phyloP scores from a whole-genome alignment of 1,140 invertebrate species.

The Drosophila mojavensis region DNA sequence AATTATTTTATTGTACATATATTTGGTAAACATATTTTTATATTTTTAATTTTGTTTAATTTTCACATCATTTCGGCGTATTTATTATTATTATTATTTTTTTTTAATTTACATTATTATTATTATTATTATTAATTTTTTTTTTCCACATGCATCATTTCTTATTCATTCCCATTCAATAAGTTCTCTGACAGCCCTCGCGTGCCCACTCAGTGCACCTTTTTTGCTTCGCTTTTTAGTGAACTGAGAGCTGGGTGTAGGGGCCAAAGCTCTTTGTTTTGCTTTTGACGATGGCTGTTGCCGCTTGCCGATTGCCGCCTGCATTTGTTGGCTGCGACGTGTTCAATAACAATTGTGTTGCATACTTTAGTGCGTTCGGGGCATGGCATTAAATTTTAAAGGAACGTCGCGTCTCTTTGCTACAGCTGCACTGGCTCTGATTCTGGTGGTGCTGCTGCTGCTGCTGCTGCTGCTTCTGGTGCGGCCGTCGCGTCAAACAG shows the following conservation, averaged over 20 bases:
- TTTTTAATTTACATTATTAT: no score
- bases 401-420: conserved; percentile 5
- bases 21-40: no score
- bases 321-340: conserved; percentile 55
- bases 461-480: neutral
- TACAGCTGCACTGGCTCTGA: no score
- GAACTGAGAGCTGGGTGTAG: conserved; percentile 50
- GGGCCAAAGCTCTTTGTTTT: conserved; percentile 71
- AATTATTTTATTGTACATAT: no score
- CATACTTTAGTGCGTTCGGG: conserved; percentile 67
- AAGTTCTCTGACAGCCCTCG: conserved; percentile 19
- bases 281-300: conserved; percentile 64
- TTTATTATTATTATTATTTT: no score
- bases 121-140: no score
- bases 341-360: conserved; percentile 80
- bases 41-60: no score
- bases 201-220: conserved; percentile 11
- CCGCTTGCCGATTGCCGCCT: neutral
- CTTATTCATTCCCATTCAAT: no score
- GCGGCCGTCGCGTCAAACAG: conserved; percentile 65
- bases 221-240: conserved; percentile 52
- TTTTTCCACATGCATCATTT: no score
- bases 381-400: conserved; percentile 71
- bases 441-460: no score
- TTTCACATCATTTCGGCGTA: no score